phyloP scores from a whole-genome alignment of 2,888 invertebrate species.

The Platycnemis pennipes region DNA sequence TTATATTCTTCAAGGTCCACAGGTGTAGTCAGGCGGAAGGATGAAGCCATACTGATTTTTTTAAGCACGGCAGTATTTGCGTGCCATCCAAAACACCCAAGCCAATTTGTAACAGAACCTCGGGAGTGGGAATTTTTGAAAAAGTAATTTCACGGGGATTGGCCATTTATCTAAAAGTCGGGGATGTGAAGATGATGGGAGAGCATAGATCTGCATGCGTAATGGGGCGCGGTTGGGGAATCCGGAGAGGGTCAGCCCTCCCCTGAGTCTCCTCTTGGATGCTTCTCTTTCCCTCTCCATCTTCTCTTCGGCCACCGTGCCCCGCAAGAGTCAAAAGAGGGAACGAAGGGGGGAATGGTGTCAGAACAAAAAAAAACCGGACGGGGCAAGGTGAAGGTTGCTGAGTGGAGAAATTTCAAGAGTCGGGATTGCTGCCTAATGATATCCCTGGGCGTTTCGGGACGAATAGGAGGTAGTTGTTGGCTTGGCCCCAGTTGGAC shows the following conservation, averaged over 20 bases:
- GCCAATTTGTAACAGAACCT: background rate
- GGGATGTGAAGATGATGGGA: background rate
- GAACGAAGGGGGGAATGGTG: background rate
- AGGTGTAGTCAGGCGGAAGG: background rate
- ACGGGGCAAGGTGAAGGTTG: conserved; percentile 59
- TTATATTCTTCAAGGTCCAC: background rate
- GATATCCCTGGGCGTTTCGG: conserved; percentile 26
- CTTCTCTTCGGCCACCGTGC: background rate
- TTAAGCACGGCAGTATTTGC: background rate
- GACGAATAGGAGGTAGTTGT: conserved; percentile 23
- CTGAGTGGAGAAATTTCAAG: background rate
- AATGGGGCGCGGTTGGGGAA: background rate
- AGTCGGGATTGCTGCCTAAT: conserved; percentile 30
- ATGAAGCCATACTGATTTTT: background rate
- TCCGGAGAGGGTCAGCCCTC: background rate
- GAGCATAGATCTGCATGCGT: conserved; percentile 24
- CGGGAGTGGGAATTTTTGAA: background rate
- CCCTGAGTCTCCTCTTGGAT: background rate
- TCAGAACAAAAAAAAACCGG: conserved; percentile 42
- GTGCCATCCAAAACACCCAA: background rate
- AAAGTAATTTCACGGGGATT: background rate
- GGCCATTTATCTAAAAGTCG: background rate
- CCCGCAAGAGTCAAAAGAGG: background rate
- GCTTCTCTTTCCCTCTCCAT: background rate
- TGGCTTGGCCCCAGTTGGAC: background rate